phyloP scores from a whole-genome alignment of 2,113 vertebrate genomes.

The Pteronura brasiliensis region DNA sequence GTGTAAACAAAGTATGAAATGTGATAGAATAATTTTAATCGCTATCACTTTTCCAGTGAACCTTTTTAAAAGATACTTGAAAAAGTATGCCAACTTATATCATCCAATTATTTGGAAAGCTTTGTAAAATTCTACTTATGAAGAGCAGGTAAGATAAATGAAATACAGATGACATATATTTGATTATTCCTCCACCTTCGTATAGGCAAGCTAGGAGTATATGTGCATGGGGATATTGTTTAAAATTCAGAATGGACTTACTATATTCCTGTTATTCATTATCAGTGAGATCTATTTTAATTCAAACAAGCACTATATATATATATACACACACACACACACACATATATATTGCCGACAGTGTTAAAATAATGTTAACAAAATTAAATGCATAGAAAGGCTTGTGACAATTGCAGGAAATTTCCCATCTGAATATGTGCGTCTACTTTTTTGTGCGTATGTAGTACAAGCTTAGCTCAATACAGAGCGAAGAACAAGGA shows the following conservation, averaged over 20 bases:
- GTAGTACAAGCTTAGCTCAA: neutral
- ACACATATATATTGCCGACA: neutral
- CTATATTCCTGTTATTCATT: neutral
- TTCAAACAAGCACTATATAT: neutral
- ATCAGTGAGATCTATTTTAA: neutral
- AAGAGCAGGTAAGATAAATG: neutral
- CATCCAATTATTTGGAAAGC: slow-evolving; percentile 18
- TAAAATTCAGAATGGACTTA: neutral
- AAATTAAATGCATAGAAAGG: neutral
- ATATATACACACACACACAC: too few relatives aligned
- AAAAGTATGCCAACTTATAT: slow-evolving; percentile 19
- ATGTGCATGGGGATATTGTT: neutral
- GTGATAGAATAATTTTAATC: slow-evolving; percentile 29
- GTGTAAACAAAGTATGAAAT: slow-evolving; percentile 33
- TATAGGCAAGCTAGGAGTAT: neutral
- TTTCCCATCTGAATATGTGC: neutral
- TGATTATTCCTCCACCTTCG: neutral
- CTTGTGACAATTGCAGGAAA: neutral
- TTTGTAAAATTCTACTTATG: neutral
- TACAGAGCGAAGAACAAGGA: neutral
- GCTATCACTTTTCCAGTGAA: neutral
- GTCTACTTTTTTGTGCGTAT: neutral
- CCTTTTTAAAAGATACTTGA: neutral
- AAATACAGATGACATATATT: neutral
- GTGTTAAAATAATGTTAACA: neutral